phyloP scores from a whole-genome alignment of 2,113 vertebrate species.

The Oxyura jamaicensis region DNA sequence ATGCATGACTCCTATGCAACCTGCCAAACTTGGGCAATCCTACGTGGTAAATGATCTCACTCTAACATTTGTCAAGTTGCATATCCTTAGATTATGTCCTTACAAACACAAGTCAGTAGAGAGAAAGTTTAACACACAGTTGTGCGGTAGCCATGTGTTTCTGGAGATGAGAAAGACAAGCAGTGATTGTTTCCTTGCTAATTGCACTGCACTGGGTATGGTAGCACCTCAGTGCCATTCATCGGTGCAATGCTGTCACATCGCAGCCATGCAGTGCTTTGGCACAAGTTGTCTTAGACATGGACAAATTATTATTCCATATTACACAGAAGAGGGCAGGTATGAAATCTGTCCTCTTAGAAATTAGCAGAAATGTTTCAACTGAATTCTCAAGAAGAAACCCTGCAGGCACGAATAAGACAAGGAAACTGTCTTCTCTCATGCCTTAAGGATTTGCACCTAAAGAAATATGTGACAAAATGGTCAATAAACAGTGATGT shows the following conservation, averaged over 20 bases:
- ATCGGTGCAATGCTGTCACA: neutral
- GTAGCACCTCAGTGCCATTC: neutral
- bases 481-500: neutral
- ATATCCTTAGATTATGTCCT: neutral
- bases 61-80: neutral
- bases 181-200: neutral
- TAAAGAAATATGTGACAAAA: neutral
- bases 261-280: neutral
- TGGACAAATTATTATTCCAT: neutral
- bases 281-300: neutral
- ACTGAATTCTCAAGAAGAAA: neutral
- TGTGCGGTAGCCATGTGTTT: neutral
- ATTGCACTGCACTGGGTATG: neutral
- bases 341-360: neutral
- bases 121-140: neutral
- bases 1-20: neutral
- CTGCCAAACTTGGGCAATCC: neutral
- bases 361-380: neutral
- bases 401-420: neutral
- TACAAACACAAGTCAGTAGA: neutral
- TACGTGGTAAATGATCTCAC: neutral
- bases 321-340: neutral
- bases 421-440: neutral
- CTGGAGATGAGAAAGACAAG: neutral
- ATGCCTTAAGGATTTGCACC: neutral